These are phyloP conservation scores for Bombyx huttoni DNA, from an alignment of 2,888 invertebrate genomes.

Conservation along the genomic window DNA sequence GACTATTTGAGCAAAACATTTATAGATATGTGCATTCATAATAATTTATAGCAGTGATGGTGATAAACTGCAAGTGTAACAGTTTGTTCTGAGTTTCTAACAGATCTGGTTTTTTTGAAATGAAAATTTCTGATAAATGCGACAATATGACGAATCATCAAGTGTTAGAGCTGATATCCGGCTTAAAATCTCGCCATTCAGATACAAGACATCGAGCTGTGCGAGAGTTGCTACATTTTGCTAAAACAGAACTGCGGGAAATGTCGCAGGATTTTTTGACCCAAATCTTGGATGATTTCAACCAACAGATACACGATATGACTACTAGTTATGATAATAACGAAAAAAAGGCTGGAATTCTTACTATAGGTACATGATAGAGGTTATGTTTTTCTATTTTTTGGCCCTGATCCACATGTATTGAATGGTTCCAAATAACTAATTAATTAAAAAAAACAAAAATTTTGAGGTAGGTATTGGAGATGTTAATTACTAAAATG, in stretches of 20 bases:
- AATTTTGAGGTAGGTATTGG: too few species aligned
- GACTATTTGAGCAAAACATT: too few species aligned
- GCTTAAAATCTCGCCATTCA: slow-evolving; percentile 90
- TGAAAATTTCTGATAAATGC: slow-evolving; percentile 4
- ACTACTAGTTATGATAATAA: slow-evolving; percentile 92
- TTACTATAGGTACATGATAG: slow-evolving; percentile 82
- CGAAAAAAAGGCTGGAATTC: slow-evolving; percentile 95
- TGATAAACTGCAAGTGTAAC: neutral
- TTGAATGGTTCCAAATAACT: too few species aligned
- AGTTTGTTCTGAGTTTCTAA: neutral
- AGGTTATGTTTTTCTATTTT: too few species aligned
- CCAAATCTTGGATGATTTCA: slow-evolving; percentile 92
- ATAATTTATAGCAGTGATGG: neutral
- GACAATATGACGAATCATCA: slow-evolving; percentile 40
- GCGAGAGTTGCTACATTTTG: slow-evolving; percentile 88
- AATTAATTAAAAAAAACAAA: too few species aligned
- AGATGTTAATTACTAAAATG: too few species aligned
- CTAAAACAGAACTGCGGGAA: slow-evolving; percentile 89
- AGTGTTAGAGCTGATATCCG: slow-evolving; percentile 84
- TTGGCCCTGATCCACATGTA: too few species aligned
- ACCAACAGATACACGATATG: slow-evolving; percentile 95
- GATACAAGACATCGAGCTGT: slow-evolving; percentile 88
- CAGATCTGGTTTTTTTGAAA: neutral
- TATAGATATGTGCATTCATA: too few species aligned
- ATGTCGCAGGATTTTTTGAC: slow-evolving; percentile 89